These are phyloP conservation scores for Hormaphis cornu DNA, from an alignment of 1,140 invertebrate genomes.

Conservation along the genomic window DNA sequence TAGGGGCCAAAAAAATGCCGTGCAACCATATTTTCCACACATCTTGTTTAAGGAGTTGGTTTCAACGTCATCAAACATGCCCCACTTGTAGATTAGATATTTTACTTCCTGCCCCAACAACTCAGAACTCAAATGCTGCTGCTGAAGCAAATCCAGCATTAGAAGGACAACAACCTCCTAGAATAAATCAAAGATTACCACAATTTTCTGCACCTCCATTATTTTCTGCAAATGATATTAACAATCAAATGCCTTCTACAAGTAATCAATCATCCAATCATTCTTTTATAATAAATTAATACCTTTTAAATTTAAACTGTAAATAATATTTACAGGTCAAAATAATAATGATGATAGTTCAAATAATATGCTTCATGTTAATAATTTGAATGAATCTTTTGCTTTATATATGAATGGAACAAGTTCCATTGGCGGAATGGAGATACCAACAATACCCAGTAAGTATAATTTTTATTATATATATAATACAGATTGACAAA, in stretches of 20 bases:
- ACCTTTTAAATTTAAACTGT: not conserved
- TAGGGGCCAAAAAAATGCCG: conserved; percentile 90
- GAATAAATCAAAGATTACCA: too few species aligned
- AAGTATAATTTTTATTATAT: not conserved
- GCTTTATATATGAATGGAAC: not conserved
- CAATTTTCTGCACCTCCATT: conserved; percentile 39
- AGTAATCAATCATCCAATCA: not conserved
- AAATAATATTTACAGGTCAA: not conserved
- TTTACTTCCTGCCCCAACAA: conserved; percentile 52
- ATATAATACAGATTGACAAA: not conserved
- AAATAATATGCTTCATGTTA: not conserved
- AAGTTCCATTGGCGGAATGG: not conserved
- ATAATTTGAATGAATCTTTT: not conserved
- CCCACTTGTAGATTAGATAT: conserved; percentile 97
- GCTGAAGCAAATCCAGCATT: conserved; percentile 39
- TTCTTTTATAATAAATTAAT: conserved; percentile 11
- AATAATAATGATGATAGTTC: not conserved
- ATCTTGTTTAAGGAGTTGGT: conserved; percentile 96
- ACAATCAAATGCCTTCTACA: not conserved
- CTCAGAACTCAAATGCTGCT: conserved; percentile 39
- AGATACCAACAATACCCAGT: not conserved
- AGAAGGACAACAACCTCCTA: conserved; percentile 40
- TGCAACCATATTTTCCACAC: conserved; percentile 99
- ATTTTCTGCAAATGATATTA: not conserved
- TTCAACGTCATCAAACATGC: conserved; percentile 98